phyloP scores from a whole-genome alignment of 2,113 vertebrate species.

The Cyprinus carpio region DNA sequence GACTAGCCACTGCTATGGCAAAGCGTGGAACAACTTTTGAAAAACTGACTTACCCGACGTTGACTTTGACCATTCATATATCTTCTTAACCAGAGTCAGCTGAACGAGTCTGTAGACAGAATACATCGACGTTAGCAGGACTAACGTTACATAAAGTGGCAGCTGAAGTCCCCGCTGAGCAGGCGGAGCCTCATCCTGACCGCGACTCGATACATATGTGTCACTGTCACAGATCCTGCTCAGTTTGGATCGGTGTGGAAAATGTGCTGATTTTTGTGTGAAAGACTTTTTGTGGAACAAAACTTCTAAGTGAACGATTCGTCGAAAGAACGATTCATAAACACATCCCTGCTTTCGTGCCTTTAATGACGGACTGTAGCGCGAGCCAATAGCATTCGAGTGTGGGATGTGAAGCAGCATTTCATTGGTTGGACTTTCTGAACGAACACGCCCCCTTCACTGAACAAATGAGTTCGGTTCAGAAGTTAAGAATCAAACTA shows the following conservation, averaged over 20 bases:
- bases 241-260: not conserved
- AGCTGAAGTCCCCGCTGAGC: not conserved
- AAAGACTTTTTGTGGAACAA: not conserved
- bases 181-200: conserved; percentile 15
- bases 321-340: not conserved
- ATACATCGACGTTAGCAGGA: conserved; percentile 54
- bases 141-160: not conserved
- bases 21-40: not conserved
- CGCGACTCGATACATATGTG: not conserved
- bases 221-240: not conserved
- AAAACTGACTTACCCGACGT: conserved; percentile 60
- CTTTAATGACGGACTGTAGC: not conserved
- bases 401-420: not conserved
- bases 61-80: conserved; percentile 53
- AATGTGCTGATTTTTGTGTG: not conserved
- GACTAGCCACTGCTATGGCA: not conserved
- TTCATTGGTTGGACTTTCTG: not conserved
- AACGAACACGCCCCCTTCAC: not conserved
- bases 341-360: not conserved
- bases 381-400: not conserved
- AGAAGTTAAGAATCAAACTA: too few relatives aligned
- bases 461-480: not conserved
- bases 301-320: not conserved
- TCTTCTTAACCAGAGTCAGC: conserved; percentile 52
- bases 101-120: conserved; percentile 57